Evolutionary conservation across 2,113 vertebrate species (phyloP), one percentile per base, ranked within the genome.

Genomic region (Smithornis capensis): DNA sequence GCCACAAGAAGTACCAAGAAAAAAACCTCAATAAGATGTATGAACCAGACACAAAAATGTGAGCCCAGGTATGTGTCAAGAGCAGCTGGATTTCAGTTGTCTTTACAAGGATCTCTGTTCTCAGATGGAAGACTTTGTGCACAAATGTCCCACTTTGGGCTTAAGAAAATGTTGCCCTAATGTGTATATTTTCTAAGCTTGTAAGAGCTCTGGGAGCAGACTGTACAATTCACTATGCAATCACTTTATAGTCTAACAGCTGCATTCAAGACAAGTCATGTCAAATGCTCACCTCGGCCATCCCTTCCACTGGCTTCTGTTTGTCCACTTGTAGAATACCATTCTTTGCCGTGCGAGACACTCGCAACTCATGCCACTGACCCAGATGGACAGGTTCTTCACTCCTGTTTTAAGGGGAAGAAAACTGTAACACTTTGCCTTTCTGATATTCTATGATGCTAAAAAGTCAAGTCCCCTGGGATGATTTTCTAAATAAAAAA

Each of bases 241-340:
- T 22, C 27, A 25, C 40, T 87, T 68, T 21, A 9, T 19, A 85
- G 55, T 57, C 13, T 37, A 67, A 56, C 10, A 70, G n/a, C 15
- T 4, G 1, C 35, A 40, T 17, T 70, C 29, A 59, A 33, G 29
- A 28, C 10, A 85, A 62, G 14, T 14, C 19, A n/a, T 56, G 35
- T 9, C 4, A 15, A 24, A 19, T 28, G 44, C 84, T 98, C 96
- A 99, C 99, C 99, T 99, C 98, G 52, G 99, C 98, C 94, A 98
- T 99, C 37, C 98, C 99, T 95, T 99, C 98, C 50, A 98, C 95
- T 1, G 98, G 97, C 29, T 93, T 98, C 96, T 99, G 99, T 65
- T 97, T 98, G 92, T 99, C 99, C 96, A 99, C 98, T 83, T 99
- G 99, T 3, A 99, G 96, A 96, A 99, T 99, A 0, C 99, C 99